A percentile compares a stretch with the other conserved stretches of the same genome.
Evolutionary conservation across 2,113 vertebrate species (phyloP).

Genomic region (Brachionichthys hirsutus): DNA sequence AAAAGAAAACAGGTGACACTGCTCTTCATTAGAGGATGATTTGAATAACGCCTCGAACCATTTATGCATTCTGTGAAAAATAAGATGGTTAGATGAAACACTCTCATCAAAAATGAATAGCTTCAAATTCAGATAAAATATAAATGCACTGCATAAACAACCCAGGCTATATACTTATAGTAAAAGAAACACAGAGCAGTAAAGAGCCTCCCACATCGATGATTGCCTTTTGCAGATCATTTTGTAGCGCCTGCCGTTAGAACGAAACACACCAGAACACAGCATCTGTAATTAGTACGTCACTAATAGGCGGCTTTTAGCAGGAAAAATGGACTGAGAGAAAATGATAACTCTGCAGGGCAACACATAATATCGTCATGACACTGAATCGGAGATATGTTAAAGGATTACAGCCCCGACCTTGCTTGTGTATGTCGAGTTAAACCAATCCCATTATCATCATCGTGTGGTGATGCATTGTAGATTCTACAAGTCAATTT

Average conservation of each 20-base stretch:
- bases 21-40: slow-evolving; percentile 23
- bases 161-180: slow-evolving; percentile 35
- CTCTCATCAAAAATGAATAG: slow-evolving; percentile 43
- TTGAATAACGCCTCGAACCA: slow-evolving; percentile 15
- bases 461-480: not conserved
- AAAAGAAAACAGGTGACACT: slow-evolving; percentile 15
- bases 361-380: slow-evolving; percentile 5
- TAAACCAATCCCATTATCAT: not conserved
- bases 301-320: not conserved
- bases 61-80: slow-evolving; percentile 20
- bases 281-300: slow-evolving; percentile 32
- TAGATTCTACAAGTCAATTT: no score
- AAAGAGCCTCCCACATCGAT: slow-evolving; percentile 4
- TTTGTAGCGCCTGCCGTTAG: slow-evolving; percentile 23
- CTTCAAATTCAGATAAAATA: slow-evolving; percentile 44
- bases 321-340: not conserved
- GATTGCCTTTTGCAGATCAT: slow-evolving; percentile 30
- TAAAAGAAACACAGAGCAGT: slow-evolving; percentile 31
- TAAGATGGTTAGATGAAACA: slow-evolving; percentile 39
- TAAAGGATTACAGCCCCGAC: not conserved
- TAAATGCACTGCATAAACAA: slow-evolving; percentile 51
- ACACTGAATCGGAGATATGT: not conserved
- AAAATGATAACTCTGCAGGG: slow-evolving; percentile 4
- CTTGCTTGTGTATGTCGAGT: slow-evolving; percentile 3
- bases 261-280: slow-evolving; percentile 27